Conservation (phyloP, 2,888 invertebrate species). For the Dicranocentrus wangi region DNA sequence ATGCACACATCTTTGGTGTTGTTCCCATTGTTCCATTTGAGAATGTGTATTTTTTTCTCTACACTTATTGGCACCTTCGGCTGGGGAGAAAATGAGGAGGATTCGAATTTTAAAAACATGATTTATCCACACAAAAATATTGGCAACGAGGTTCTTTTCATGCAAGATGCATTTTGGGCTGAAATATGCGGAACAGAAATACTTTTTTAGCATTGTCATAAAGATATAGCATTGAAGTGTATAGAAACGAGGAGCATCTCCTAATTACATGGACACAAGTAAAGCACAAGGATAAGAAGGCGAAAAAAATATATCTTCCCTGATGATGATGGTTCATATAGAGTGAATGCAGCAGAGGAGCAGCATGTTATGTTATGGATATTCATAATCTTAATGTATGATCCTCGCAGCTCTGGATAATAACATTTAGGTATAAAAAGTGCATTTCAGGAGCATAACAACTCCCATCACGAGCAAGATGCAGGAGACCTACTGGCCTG, state of each 20-base stretch:
- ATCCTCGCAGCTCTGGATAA: constrained; percentile 30
- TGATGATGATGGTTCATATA: not conserved
- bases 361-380: no score
- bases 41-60: no score
- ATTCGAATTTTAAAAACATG: no score
- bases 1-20: no score
- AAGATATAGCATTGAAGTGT: not conserved
- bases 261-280: constrained; percentile 11
- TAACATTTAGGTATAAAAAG: not conserved
- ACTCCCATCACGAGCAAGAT: constrained; percentile 40
- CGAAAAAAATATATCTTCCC: no score
- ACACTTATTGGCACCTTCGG: no score
- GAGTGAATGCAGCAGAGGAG: not conserved
- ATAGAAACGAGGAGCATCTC: not conserved
- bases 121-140: no score
- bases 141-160: no score
- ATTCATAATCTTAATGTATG: constrained; percentile 8
- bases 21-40: no score
- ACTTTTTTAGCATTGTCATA: not conserved
- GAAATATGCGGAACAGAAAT: constrained; percentile 8
- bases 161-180: no score
- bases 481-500: constrained; percentile 61
- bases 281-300: constrained; percentile 13
- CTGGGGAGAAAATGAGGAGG: no score
- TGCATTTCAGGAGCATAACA: no score